phyloP scores from a whole-genome alignment of 2,113 vertebrate species.

The Lagopus muta region DNA sequence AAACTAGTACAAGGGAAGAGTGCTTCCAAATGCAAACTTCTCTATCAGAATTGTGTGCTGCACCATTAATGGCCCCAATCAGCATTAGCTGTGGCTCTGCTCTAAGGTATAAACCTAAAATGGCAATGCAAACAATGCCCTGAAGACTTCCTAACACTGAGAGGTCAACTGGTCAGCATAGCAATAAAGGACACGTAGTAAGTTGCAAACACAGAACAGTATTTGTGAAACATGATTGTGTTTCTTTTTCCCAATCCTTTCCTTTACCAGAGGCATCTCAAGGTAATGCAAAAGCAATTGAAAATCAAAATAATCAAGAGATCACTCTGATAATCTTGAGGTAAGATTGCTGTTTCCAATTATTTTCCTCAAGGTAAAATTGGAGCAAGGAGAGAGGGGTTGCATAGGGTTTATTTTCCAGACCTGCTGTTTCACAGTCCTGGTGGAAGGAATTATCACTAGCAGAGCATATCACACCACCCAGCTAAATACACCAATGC shows the following conservation, averaged over 20 bases:
- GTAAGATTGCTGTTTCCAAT: neutral
- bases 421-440: neutral
- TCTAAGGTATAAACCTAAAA: neutral
- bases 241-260: neutral
- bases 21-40: neutral
- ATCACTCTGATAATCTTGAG: neutral
- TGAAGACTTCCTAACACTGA: neutral
- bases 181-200: neutral
- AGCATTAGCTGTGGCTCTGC: neutral
- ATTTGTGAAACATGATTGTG: neutral
- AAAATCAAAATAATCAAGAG: neutral
- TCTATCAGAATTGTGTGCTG: accelerated
- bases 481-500: neutral
- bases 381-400: neutral
- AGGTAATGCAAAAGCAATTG: neutral
- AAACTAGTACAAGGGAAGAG: neutral
- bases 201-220: neutral
- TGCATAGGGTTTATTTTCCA: neutral
- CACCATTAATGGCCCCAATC: neutral
- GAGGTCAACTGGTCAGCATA: neutral
- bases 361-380: neutral
- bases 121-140: neutral
- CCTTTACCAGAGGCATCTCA: neutral
- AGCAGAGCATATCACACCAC: neutral
- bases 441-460: neutral